Percentiles rank a stretch among this genome's conserved stretches.
phyloP scores from a whole-genome alignment of 1,140 invertebrate genomes.

The Pseudomyrmex flavicornis region DNA sequence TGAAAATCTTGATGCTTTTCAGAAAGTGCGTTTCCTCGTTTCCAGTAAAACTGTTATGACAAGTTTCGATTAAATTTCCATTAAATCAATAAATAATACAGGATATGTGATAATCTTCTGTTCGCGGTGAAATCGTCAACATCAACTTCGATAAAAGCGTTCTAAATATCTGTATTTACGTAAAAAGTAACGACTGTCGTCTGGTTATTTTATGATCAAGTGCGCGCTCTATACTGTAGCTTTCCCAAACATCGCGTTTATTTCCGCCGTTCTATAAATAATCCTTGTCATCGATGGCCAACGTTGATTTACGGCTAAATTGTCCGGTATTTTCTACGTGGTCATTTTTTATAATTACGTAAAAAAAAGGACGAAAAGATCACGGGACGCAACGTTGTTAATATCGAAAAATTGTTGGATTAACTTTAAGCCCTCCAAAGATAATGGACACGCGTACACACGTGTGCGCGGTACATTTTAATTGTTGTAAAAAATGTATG shows the following conservation, averaged over 20 bases:
- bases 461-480: not conserved
- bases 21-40: not conserved
- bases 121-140: not conserved
- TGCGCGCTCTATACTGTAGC: slow-evolving; percentile 27
- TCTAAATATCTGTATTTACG: slow-evolving; percentile 1
- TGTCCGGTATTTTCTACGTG: slow-evolving; percentile 29
- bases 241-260: slow-evolving; percentile 30
- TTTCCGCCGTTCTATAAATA: slow-evolving; percentile 52
- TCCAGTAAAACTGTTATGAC: not conserved
- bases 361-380: slow-evolving; percentile 3
- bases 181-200: slow-evolving; percentile 17
- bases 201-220: slow-evolving; percentile 52
- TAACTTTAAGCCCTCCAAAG: slow-evolving; percentile 18
- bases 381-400: not conserved
- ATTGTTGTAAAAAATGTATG: not conserved
- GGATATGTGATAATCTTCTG: not conserved
- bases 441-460: not conserved
- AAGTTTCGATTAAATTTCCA: not conserved
- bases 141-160: slow-evolving; percentile 13
- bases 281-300: slow-evolving; percentile 53
- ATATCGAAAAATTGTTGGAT: not conserved
- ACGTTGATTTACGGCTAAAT: slow-evolving; percentile 54
- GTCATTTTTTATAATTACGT: slow-evolving; percentile 40
- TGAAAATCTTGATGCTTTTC: not conserved
- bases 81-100: not conserved